These are phyloP conservation scores for Callocephalon fimbriatum DNA, from an alignment of 2,113 vertebrate species.

Conservation along the genomic window DNA sequence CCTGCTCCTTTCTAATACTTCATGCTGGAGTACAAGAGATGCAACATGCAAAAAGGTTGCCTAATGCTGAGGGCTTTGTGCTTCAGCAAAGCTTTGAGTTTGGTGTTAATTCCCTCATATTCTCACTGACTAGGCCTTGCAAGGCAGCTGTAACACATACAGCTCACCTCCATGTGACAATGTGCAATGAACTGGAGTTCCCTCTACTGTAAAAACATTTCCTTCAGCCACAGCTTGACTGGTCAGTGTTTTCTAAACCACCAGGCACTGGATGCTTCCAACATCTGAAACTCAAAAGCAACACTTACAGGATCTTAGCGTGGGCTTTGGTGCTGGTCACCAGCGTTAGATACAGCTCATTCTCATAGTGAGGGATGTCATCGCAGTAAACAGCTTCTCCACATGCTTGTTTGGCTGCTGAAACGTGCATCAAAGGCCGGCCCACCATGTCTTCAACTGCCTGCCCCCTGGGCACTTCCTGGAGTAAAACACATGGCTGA, in stretches of 20 bases:
- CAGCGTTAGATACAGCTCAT: slow-evolving; percentile 88
- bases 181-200: neutral
- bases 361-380: slow-evolving; percentile 89
- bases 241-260: neutral
- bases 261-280: neutral
- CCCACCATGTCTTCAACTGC: slow-evolving; percentile 85
- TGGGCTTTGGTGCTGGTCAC: slow-evolving; percentile 91
- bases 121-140: neutral
- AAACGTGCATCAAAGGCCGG: slow-evolving; percentile 88
- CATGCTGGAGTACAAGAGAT: neutral
- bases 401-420: slow-evolving; percentile 88
- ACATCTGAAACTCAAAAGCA: neutral
- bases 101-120: neutral
- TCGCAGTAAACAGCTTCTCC: slow-evolving; percentile 95
- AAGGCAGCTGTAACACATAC: neutral
- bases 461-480: slow-evolving; percentile 89
- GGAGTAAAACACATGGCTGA: slow-evolving; percentile 3
- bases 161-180: neutral
- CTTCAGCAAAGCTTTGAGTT: neutral
- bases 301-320: slow-evolving; percentile 88
- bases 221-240: neutral
- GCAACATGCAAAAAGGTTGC: neutral
- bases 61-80: neutral
- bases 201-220: neutral
- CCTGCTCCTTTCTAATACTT: neutral